phyloP scores from a whole-genome alignment of 2,797 vertebrate genomes.

The Eidolon dupreanum region DNA sequence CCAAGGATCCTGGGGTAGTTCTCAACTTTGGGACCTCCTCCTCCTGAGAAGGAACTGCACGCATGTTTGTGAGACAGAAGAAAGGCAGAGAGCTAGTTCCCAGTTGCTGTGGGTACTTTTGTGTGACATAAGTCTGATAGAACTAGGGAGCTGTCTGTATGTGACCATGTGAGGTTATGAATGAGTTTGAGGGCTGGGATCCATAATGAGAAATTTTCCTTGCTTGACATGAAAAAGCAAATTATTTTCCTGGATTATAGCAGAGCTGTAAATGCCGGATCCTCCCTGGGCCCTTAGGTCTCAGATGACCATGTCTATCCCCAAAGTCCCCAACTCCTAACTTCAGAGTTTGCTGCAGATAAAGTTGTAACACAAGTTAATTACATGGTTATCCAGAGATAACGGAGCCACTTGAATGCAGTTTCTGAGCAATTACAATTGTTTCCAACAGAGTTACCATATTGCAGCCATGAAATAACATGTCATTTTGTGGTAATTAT shows the following conservation, averaged over 20 bases:
- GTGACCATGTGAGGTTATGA: background rate
- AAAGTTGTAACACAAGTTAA: constrained; percentile 76
- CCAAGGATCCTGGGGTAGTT: background rate
- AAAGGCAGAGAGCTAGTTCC: background rate
- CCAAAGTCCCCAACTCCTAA: constrained; percentile 35
- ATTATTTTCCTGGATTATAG: background rate
- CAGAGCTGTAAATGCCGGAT: background rate
- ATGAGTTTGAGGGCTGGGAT: background rate
- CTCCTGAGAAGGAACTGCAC: background rate
- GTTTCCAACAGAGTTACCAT: constrained; percentile 82
- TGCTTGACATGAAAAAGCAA: background rate
- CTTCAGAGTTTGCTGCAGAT: constrained; percentile 67
- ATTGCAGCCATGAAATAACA: constrained; percentile 80
- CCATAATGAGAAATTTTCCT: background rate
- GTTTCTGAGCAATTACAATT: constrained; percentile 81
- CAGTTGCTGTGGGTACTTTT: background rate
- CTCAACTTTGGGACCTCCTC: background rate
- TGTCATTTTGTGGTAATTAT: constrained; percentile 81
- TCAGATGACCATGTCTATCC: background rate
- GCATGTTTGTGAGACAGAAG: rapidly evolving
- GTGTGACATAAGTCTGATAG: background rate
- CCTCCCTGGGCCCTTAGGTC: background rate
- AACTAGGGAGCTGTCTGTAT: background rate
- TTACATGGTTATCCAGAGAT: constrained; percentile 76
- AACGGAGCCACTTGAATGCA: constrained; percentile 69